A percentile compares a stretch with the other conserved stretches of the same genome.
Evolutionary conservation across 1,140 invertebrate genomes (phyloP).

Genomic region (Bombus superbus): DNA sequence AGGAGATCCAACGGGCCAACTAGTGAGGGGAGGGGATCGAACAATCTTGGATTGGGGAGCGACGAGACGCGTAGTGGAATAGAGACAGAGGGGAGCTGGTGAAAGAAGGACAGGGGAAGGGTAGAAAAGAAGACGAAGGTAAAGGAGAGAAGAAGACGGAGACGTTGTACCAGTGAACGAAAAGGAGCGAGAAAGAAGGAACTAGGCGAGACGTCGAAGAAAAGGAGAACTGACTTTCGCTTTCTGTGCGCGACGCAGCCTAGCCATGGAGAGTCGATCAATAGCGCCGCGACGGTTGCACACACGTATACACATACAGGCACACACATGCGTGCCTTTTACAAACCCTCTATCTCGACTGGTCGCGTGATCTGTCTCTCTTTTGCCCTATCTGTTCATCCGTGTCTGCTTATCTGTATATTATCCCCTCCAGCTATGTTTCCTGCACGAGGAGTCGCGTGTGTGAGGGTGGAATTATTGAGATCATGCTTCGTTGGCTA

Average conservation of each 20-base stretch:
- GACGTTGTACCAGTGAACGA: neutral
- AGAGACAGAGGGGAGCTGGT: conserved; percentile 8
- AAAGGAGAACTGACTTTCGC: conserved; percentile 77
- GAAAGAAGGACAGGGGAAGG: conserved; percentile 27
- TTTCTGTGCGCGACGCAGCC: conserved; percentile 75
- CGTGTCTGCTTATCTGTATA: conserved; percentile 42
- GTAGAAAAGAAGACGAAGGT: conserved; percentile 39
- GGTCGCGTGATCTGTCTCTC: conserved; percentile 40
- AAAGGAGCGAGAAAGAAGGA: conserved; percentile 15
- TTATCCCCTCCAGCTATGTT: conserved; percentile 12
- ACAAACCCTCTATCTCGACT: conserved; percentile 7
- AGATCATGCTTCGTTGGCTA: conserved; percentile 54
- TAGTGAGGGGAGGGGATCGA: conserved; percentile 26
- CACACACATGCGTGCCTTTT: neutral
- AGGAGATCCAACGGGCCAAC: conserved; percentile 49
- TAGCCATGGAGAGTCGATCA: conserved; percentile 76
- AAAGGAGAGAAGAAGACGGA: conserved; percentile 39
- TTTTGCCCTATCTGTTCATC: conserved; percentile 36
- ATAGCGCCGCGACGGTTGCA: conserved; percentile 73
- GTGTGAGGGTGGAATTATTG: conserved; percentile 69
- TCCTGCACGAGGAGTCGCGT: conserved; percentile 33
- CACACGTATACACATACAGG: conserved; percentile 11
- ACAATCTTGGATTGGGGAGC: conserved; percentile 40
- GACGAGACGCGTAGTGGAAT: neutral
- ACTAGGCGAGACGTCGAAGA: conserved; percentile 69